Percentiles rank a stretch among this genome's conserved stretches.
Conservation (phyloP, 2,797 vertebrate species). For the Caiman crocodilus region DNA sequence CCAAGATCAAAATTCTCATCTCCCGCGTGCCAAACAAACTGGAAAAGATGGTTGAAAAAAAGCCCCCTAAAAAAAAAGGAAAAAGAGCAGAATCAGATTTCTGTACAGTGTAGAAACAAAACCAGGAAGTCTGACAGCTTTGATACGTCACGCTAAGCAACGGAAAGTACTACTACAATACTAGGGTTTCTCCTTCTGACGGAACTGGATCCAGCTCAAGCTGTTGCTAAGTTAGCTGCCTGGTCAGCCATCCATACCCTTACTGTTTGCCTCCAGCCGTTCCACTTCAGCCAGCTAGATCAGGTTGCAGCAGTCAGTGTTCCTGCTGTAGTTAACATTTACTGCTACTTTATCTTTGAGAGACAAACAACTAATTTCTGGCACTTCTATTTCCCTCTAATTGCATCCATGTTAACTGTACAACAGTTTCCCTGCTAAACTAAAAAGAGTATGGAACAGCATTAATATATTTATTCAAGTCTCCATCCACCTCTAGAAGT, state of each 20-base stretch:
- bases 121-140: not conserved
- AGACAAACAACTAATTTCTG: conserved; percentile 18
- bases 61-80: conserved; percentile 85
- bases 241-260: not conserved
- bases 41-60: conserved; percentile 96
- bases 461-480: not conserved
- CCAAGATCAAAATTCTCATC: conserved; percentile 98
- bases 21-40: conserved; percentile 96
- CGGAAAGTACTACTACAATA: not conserved
- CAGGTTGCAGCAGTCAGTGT: not conserved
- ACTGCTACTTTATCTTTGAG: not conserved
- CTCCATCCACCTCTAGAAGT: not conserved
- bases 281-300: not conserved
- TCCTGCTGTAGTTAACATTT: not conserved
- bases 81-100: not conserved
- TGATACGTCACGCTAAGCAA: not conserved
- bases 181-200: not conserved
- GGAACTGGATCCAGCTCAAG: not conserved
- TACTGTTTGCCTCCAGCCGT: not conserved
- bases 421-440: too few species aligned
- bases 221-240: rapidly evolving
- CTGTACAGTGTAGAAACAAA: not conserved
- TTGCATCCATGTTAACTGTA: not conserved
- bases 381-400: not conserved
- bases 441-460: not conserved